Evolutionary conservation across 1,140 invertebrate genomes (phyloP).

Genomic region (Protaetia brevitarsis): DNA sequence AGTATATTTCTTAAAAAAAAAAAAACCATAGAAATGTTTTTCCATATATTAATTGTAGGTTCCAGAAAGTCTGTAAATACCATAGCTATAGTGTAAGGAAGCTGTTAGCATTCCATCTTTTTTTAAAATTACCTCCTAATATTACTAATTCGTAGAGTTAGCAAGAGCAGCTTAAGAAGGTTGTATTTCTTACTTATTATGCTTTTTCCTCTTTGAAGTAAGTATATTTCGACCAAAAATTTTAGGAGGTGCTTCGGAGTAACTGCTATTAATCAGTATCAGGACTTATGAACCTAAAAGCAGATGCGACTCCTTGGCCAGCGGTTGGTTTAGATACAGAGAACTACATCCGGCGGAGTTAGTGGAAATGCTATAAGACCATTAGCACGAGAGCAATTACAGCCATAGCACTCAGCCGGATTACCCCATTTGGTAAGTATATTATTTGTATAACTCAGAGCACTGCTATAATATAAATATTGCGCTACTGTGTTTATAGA

Average conservation of each 20-base stretch:
- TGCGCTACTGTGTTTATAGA: constrained; percentile 89
- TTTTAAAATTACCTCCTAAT: constrained; percentile 97
- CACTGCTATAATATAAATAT: too few species aligned
- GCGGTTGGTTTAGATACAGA: constrained; percentile 74
- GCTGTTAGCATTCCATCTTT: constrained; percentile 94
- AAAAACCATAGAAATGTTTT: background rate
- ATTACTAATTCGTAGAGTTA: constrained; percentile 88
- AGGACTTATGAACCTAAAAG: constrained; percentile 84
- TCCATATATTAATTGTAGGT: constrained; percentile 57
- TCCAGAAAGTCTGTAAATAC: constrained; percentile 79
- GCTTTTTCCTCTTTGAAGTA: too few species aligned
- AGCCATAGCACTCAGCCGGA: constrained; percentile 77
- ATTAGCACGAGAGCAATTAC: constrained; percentile 88
- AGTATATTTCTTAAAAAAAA: constrained; percentile 53
- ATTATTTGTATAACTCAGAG: too few species aligned
- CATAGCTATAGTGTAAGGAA: constrained; percentile 87
- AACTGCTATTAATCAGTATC: constrained; percentile 94
- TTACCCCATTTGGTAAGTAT: constrained; percentile 85
- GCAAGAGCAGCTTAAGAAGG: constrained; percentile 88
- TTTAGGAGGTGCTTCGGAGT: constrained; percentile 84
- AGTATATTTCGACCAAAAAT: too few species aligned
- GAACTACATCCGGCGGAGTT: constrained; percentile 94
- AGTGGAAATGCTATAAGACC: constrained; percentile 95
- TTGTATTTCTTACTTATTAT: too few species aligned
- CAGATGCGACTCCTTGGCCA: constrained; percentile 86